Evolutionary conservation across 2,113 vertebrate genomes (phyloP), one percentile per base, ranked within the genome.

Genomic region (Tylochromis polylepis): DNA sequence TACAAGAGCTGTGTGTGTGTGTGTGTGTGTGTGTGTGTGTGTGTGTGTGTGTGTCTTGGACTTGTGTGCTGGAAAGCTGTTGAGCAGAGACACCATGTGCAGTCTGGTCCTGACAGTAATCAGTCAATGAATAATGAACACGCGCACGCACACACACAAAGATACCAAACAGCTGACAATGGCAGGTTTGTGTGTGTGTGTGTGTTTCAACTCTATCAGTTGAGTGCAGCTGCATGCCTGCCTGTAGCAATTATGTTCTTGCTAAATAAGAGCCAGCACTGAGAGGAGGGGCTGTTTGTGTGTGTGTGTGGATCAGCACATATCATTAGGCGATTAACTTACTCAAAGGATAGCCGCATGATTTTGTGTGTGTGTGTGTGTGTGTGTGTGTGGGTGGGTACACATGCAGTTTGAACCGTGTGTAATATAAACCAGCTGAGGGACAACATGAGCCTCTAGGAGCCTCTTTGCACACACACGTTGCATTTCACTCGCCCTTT

Each of bases 221-320:
- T 24, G 81, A 89, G 89, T 94, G 93, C 95, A 96, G 95, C 96
- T 96, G 95, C 92, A 92, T 91, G 90, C 90, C 94, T 94, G 95
- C 94, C 94, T 92, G 92, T 89, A 82, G 90, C 92, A 95, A 95
- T 96, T 95, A 95, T 84, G 85, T 81, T 60, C 88, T 85, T 3
- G 8, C 91, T 93, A 90, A 92, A 95, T 93, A 89, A 91, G 89
- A 89, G 60, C 83, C 70, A 83, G 85, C 4, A 22, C 65, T 36
- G 79, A 57, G 77, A 80, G 81, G 85, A 53, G 86, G 53, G 62
- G 62, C 4, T 46, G 15, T 6, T 57, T 24, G 57, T 36, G 49
- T 79, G 81, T 38, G 31, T 51, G 86, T 77, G 65, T 81, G 60
- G 8, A 46, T 65, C 9, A 20, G 89, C 82, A 88, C 86, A 83